Evolutionary conservation across 2,113 vertebrate genomes (phyloP), one percentile per base, ranked within the genome.

Genomic region (Podarcis raffonei): DNA sequence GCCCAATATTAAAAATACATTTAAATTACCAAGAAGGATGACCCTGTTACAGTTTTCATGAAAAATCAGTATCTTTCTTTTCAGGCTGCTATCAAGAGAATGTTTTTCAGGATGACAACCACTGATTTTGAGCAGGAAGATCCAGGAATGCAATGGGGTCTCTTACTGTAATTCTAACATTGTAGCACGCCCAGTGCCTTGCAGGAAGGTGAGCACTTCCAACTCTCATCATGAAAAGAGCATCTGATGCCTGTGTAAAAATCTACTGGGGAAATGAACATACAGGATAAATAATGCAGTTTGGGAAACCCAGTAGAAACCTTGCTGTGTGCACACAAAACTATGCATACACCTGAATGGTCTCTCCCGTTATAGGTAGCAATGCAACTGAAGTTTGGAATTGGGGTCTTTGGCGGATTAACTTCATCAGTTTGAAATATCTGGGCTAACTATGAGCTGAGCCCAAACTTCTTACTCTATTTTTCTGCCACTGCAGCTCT

Each of bases 151-250:
- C 4, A 57, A 30, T 74, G n/a, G 22, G 48, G 30, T 69, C 48
- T 80, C 25, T 18, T 72, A 15, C 20, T 77, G 57, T 59, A 81
- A 81, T 74, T 37, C 66, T 68, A 39, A 25, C 66, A 86, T 25
- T 68, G 18, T 25, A 86, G 20, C 59, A 35, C 15, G n/a, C 48
- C 53, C 71, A 75, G 32, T 5, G 22, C 7, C 18, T 84, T 42
- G 2, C 48, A 62, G 22, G 23, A 35, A 93, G 81, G 87, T 79
- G 65, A 91, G 80, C 42, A 89, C 78, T 94, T 90, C 87, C 90
- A 74, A 65, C 85, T 68, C 82, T 92, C 78, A 87, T 87, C 88
- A 89, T 79, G 39, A 77, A 92, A 92, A 82, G 80, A 89, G 83
- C 89, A 81, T 3, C 66, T 81, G 88, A 79, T 0, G 3, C 32